Conservation (phyloP, 2,113 vertebrate species). For the Xiphorhynchus elegans region DNA sequence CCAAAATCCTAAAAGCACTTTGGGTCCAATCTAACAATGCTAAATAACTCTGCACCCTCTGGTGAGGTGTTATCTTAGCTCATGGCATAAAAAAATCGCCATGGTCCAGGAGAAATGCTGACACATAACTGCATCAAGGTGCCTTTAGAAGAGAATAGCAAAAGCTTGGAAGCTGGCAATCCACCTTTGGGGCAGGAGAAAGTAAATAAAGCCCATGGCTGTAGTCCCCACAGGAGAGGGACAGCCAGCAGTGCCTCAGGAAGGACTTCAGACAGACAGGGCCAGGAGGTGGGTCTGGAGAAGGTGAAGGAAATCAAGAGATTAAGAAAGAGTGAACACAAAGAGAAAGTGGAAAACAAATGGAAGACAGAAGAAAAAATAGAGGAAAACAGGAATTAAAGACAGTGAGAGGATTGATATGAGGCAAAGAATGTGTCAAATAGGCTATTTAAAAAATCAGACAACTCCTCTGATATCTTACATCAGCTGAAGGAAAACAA, state of each 20-base stretch:
- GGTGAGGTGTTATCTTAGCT: neutral
- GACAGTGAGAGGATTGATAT: fast-evolving
- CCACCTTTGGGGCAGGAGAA: neutral
- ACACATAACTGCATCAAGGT: neutral
- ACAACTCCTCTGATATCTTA: neutral
- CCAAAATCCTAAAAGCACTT: neutral
- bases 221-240: neutral
- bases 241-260: neutral
- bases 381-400: neutral
- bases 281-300: neutral
- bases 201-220: neutral
- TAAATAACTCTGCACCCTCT: neutral
- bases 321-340: neutral
- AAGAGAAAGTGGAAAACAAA: neutral
- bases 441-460: neutral
- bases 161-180: neutral
- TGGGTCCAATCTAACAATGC: neutral
- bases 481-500: neutral
- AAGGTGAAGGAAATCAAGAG: neutral
- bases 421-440: neutral
- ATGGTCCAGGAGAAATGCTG: neutral
- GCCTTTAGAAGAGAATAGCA: neutral
- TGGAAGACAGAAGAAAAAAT: neutral
- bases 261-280: neutral
- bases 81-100: neutral